Conservation (phyloP, 2,113 vertebrate species). For the Syngnathus floridae region DNA sequence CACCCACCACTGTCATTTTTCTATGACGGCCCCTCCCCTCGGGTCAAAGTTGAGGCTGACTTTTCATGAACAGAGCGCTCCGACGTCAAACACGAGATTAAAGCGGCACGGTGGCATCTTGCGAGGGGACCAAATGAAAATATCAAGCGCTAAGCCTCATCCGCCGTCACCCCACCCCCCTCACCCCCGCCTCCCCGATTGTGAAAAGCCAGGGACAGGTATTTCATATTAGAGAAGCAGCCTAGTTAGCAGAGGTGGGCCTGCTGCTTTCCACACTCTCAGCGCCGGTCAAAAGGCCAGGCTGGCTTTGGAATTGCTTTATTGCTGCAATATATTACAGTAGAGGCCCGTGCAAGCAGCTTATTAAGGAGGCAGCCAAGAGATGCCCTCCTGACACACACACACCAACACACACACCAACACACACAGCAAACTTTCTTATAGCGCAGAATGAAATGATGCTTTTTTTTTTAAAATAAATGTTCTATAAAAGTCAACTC, state of each 20-base stretch:
- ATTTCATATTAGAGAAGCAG: conserved; percentile 79
- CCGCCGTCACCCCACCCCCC: conserved; percentile 63
- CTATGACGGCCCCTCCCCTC: conserved; percentile 73
- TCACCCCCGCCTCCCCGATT: conserved; percentile 65
- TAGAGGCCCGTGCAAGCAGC: conserved; percentile 65
- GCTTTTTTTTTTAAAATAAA: conserved; percentile 15
- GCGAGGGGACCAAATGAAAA: conserved; percentile 81
- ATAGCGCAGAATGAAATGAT: conserved; percentile 60
- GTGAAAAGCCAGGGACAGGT: conserved; percentile 75
- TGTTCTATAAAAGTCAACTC: conserved; percentile 39
- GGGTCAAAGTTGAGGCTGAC: conserved; percentile 78
- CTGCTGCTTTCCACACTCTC: conserved; percentile 62
- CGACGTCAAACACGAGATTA: conserved; percentile 86
- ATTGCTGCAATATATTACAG: conserved; percentile 71
- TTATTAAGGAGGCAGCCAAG: conserved; percentile 72
- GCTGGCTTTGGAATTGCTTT: conserved; percentile 66
- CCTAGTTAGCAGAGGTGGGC: conserved; percentile 66
- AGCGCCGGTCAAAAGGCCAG: conserved; percentile 59
- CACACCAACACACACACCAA: not conserved
- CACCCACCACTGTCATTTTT: conserved; percentile 64
- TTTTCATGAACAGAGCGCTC: conserved; percentile 84
- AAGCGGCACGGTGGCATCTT: conserved; percentile 77
- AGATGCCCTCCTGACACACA: conserved; percentile 60
- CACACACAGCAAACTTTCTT: conserved; percentile 60
- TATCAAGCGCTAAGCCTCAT: conserved; percentile 78